phyloP scores from a whole-genome alignment of 1,140 invertebrate genomes.

The Platorchestia sp. region DNA sequence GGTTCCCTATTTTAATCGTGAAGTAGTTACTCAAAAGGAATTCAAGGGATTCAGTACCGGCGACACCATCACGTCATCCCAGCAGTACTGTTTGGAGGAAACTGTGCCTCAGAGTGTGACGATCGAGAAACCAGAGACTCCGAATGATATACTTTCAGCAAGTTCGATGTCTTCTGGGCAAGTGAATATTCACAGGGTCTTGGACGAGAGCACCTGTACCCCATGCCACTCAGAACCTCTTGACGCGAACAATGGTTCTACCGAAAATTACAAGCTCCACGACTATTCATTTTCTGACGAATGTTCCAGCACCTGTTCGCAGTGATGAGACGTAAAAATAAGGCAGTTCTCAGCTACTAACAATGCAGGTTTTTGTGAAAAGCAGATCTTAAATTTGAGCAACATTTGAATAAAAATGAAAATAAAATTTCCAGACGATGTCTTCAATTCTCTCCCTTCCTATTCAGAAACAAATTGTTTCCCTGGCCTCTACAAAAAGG shows the following conservation, averaged over 20 bases:
- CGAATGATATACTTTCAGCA: background rate
- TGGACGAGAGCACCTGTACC: background rate
- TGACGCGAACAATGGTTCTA: background rate
- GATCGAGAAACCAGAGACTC: background rate
- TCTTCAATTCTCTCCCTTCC: background rate
- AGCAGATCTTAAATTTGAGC: background rate
- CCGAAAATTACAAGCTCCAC: background rate
- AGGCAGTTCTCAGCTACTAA: background rate
- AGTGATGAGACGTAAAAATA: background rate
- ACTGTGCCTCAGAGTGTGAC: background rate
- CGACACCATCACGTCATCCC: too few species aligned
- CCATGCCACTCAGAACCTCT: background rate
- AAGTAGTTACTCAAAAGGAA: background rate
- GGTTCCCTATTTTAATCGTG: background rate
- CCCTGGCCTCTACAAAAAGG: background rate
- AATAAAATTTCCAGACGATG: background rate
- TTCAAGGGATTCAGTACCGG: background rate
- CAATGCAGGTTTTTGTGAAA: background rate
- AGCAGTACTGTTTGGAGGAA: background rate
- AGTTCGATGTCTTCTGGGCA: background rate
- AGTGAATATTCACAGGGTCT: background rate
- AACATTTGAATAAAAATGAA: background rate
- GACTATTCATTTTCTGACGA: background rate
- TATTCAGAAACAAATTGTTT: background rate
- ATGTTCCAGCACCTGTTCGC: background rate